These are phyloP conservation scores for Lordiphosa stackelbergi DNA, from an alignment of 1,140 invertebrate species.

Conservation along the genomic window DNA sequence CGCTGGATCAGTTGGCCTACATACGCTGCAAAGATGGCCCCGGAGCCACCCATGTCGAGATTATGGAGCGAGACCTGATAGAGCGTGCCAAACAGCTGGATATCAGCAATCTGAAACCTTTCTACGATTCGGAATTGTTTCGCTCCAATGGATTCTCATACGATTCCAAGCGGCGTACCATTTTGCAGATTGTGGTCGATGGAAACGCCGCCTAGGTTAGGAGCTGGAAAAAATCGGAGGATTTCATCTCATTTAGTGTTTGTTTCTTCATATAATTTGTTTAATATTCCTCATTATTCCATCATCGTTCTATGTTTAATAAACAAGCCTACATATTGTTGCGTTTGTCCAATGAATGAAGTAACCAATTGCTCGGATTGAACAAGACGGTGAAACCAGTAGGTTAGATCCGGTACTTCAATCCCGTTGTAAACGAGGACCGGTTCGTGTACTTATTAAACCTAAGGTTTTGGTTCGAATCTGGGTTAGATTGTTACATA, in stretches of 20 bases:
- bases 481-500: no score
- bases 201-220: slow-evolving; percentile 50
- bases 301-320: slow-evolving; percentile 28
- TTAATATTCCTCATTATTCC: slow-evolving; percentile 21
- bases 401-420: no score
- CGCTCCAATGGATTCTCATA: slow-evolving; percentile 93
- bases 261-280: slow-evolving; percentile 32
- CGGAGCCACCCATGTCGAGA: slow-evolving; percentile 87
- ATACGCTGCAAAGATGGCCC: slow-evolving; percentile 88
- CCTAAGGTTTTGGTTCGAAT: no score
- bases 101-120: slow-evolving; percentile 91
- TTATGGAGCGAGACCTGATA: slow-evolving; percentile 93
- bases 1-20: slow-evolving; percentile 93
- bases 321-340: slow-evolving; percentile 7
- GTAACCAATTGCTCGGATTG: no score
- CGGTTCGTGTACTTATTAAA: no score
- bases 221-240: neutral
- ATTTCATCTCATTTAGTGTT: slow-evolving; percentile 40
- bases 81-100: slow-evolving; percentile 96
- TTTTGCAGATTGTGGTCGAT: slow-evolving; percentile 88
- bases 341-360: no score
- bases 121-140: slow-evolving; percentile 96
- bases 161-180: slow-evolving; percentile 89
- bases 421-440: no score
- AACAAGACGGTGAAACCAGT: no score